These are phyloP conservation scores for Emys orbicularis DNA, from an alignment of 2,797 vertebrate genomes.

Conservation along the genomic window DNA sequence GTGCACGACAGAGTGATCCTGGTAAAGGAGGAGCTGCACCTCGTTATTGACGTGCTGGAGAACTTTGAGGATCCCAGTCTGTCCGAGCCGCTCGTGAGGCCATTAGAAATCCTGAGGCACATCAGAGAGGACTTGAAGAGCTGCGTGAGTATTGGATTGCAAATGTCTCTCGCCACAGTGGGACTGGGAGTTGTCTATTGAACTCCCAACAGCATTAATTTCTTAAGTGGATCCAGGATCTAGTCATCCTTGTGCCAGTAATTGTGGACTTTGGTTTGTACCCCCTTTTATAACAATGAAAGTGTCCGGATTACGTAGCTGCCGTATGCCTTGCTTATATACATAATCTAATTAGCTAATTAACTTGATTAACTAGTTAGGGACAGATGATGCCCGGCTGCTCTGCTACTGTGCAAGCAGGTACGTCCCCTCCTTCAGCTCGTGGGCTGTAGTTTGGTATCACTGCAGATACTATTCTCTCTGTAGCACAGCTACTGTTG, in stretches of 20 bases:
- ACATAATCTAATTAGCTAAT: background rate
- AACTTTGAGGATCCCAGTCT: background rate
- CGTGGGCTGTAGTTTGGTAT: background rate
- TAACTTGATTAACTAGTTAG: background rate
- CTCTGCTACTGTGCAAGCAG: background rate
- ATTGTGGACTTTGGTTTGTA: background rate
- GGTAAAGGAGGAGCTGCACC: background rate
- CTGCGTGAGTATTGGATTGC: background rate
- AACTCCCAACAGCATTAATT: background rate
- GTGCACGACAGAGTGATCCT: background rate
- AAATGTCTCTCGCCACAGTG: background rate
- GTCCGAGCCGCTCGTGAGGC: background rate
- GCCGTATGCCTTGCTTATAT: background rate
- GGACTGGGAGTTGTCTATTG: background rate
- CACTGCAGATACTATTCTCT: background rate
- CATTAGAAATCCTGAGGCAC: background rate
- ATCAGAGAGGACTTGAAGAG: background rate
- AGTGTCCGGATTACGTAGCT: background rate
- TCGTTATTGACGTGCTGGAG: background rate
- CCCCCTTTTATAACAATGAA: background rate
- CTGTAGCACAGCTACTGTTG: background rate
- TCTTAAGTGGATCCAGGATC: background rate
- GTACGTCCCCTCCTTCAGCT: no score
- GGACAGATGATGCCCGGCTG: background rate
- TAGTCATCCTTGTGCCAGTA: background rate